These are phyloP conservation scores for Dendrophyllia cribrosa DNA, from an alignment of 64 coral and sea anemone genomes.

Conservation along the genomic window DNA sequence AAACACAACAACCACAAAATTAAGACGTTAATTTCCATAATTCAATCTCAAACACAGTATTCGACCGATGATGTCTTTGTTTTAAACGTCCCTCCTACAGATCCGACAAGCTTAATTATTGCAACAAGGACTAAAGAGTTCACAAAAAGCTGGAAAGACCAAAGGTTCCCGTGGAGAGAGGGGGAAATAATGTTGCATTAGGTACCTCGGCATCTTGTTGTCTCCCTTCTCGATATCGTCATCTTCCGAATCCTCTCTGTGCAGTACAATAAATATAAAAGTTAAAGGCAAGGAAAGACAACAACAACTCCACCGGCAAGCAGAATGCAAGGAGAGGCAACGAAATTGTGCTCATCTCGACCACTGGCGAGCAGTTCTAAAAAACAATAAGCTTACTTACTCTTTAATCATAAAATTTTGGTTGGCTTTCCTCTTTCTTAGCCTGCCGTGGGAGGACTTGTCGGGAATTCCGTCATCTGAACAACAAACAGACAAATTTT, in stretches of 20 bases:
- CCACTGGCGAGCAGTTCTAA: too few species aligned
- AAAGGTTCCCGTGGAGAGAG: background rate
- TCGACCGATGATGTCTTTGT: background rate
- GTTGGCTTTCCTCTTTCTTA: slow-evolving; percentile 68
- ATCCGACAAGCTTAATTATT: background rate
- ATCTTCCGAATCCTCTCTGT: slow-evolving; percentile 72
- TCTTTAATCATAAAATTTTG: slow-evolving; percentile 70
- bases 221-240: slow-evolving; percentile 71
- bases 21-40: background rate
- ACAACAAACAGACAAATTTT: slow-evolving; percentile 48
- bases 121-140: background rate
- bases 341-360: background rate
- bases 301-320: background rate
- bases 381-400: slow-evolving; percentile 3
- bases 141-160: background rate
- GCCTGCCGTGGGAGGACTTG: slow-evolving; percentile 70
- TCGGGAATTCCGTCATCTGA: slow-evolving; percentile 55
- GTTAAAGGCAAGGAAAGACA: slow-evolving; percentile 11
- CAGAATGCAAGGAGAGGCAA: background rate
- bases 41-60: slow-evolving; percentile 11
- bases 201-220: slow-evolving; percentile 69
- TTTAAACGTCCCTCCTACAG: background rate
- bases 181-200: background rate
- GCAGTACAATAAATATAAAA: slow-evolving; percentile 9
- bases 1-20: slow-evolving; percentile 33